phyloP scores from a whole-genome alignment of 2,113 vertebrate species.

The Bolborhynchus lineola region DNA sequence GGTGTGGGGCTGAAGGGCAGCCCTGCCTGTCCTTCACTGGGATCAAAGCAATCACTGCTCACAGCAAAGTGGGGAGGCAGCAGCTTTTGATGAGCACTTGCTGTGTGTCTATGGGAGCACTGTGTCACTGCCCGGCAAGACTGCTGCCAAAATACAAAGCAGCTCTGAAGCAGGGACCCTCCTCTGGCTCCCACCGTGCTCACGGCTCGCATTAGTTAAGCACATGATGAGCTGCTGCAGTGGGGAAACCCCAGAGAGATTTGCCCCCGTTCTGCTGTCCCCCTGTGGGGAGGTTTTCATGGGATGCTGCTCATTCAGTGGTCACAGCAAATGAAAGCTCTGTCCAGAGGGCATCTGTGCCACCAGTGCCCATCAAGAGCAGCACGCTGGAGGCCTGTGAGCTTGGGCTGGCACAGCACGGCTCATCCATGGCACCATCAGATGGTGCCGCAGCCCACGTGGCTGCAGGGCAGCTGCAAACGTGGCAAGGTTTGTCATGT shows the following conservation, averaged over 20 bases:
- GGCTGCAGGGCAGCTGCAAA: not conserved
- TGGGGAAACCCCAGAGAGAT: not conserved
- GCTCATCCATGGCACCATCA: not conserved
- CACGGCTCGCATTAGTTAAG: constrained; percentile 22
- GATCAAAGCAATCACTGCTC: not conserved
- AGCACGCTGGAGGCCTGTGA: rapidly evolving
- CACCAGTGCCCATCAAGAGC: not conserved
- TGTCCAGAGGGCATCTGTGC: not conserved
- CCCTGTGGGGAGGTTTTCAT: not conserved
- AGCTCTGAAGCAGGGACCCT: not conserved
- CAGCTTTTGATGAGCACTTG: not conserved
- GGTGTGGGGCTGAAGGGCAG: not conserved
- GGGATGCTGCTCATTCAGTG: not conserved
- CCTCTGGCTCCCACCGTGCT: not conserved
- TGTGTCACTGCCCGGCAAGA: not conserved
- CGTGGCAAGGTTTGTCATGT: not conserved
- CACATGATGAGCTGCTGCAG: not conserved
- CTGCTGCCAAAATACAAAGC: not conserved
- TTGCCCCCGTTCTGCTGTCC: not conserved
- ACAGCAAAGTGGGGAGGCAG: not conserved
- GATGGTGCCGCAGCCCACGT: not conserved
- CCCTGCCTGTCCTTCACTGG: not conserved
- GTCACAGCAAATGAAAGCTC: not conserved
- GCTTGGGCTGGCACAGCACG: rapidly evolving
- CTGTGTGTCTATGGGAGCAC: not conserved